These are phyloP conservation scores for Halcyon smyrnensis DNA, from an alignment of 2,797 vertebrate species.

Conservation along the genomic window DNA sequence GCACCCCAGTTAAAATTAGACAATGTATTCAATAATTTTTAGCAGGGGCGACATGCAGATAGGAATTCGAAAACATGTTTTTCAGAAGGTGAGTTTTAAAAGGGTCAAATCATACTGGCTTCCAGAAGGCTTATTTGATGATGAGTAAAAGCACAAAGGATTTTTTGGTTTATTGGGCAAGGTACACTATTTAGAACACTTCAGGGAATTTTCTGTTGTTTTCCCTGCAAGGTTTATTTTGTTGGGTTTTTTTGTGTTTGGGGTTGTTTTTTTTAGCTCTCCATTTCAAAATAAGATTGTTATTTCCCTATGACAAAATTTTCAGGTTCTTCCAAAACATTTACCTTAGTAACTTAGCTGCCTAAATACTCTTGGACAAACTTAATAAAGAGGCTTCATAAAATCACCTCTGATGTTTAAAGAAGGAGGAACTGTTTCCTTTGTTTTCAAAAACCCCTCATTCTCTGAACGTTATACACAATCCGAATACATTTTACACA, in stretches of 20 bases:
- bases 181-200: not conserved
- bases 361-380: not conserved
- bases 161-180: not conserved
- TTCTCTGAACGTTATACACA: not conserved
- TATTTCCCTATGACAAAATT: not conserved
- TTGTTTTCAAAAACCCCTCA: not conserved
- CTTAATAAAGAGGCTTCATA: not conserved
- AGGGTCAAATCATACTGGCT: not conserved
- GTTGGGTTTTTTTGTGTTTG: too few species aligned
- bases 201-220: not conserved
- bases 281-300: not conserved
- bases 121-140: not conserved
- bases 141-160: not conserved
- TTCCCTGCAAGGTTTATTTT: not conserved
- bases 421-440: not conserved
- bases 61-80: not conserved
- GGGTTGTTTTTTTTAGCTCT: not conserved
- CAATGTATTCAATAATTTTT: not conserved
- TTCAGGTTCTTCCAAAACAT: not conserved
- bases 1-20: not conserved
- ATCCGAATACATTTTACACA: not conserved
- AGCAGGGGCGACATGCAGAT: not conserved
- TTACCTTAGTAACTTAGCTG: not conserved
- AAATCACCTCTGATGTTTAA: not conserved
- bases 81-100: not conserved